Conservation (phyloP, 2,888 invertebrate species). For the Drosophila trichaetosa region DNA sequence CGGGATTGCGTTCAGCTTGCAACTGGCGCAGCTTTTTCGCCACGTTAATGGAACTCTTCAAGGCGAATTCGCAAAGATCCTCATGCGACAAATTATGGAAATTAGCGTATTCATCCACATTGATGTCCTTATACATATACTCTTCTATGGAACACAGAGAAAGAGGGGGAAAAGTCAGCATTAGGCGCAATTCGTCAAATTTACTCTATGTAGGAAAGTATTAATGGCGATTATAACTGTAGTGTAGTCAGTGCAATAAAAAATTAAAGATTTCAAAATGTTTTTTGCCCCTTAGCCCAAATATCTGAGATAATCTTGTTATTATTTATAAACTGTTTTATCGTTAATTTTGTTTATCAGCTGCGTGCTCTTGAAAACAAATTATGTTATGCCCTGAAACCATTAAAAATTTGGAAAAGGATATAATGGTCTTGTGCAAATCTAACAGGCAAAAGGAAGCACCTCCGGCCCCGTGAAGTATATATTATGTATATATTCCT, state of each 20-base stretch:
- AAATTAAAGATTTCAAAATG: neutral
- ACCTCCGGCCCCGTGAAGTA: no score
- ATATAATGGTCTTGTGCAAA: no score
- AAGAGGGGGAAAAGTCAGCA: constrained; percentile 44
- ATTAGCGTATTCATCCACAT: constrained; percentile 38
- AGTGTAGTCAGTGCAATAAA: neutral
- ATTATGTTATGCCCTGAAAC: no score
- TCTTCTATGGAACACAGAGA: constrained; percentile 28
- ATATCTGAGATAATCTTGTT: neutral
- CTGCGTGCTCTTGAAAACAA: no score
- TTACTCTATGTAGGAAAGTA: neutral
- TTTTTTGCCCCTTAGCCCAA: constrained; percentile 21
- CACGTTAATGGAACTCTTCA: constrained; percentile 82
- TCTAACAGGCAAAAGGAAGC: no score
- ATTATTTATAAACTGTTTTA: neutral
- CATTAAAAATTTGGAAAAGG: no score
- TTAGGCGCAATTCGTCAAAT: constrained; percentile 21
- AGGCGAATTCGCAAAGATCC: constrained; percentile 64
- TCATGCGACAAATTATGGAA: constrained; percentile 72
- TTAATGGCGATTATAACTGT: neutral
- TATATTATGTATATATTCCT: no score
- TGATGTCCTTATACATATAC: constrained; percentile 55
- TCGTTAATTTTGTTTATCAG: neutral
- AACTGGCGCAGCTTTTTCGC: constrained; percentile 90
- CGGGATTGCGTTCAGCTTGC: constrained; percentile 88